Conservation (phyloP, 1,140 invertebrate genomes). For the Hetaerina americana region DNA sequence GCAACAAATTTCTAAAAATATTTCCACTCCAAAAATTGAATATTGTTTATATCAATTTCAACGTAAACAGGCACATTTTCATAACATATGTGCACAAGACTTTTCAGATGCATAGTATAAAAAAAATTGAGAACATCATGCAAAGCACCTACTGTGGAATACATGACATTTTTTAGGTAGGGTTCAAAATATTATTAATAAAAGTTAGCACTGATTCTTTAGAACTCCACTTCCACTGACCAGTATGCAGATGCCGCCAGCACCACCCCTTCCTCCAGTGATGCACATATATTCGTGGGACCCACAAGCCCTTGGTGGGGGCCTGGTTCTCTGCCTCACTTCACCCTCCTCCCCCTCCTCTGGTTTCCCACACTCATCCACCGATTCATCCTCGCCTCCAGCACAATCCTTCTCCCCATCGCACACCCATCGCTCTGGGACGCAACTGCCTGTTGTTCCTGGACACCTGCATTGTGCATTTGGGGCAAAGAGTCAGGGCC, state of each 20-base stretch:
- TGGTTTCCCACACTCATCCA: conserved; percentile 14
- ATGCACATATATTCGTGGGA: conserved; percentile 52
- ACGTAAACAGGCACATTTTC: too few relatives aligned
- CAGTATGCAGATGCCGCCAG: conserved; percentile 11
- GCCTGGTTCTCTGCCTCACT: conserved; percentile 9
- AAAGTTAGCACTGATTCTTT: too few relatives aligned
- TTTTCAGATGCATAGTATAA: too few relatives aligned
- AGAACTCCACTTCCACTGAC: neutral
- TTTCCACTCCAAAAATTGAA: too few relatives aligned
- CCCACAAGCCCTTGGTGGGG: conserved; percentile 45
- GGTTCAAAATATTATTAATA: too few relatives aligned
- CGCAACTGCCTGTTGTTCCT: conserved; percentile 54
- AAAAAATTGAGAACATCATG: too few relatives aligned
- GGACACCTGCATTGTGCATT: conserved; percentile 11
- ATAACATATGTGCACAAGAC: too few relatives aligned
- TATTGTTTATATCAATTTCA: too few relatives aligned
- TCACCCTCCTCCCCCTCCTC: conserved; percentile 28
- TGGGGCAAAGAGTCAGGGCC: too few relatives aligned
- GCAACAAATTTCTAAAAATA: too few relatives aligned
- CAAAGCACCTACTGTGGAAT: too few relatives aligned
- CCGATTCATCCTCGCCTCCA: conserved; percentile 28
- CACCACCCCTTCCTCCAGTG: conserved; percentile 28
- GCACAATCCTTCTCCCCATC: conserved; percentile 68
- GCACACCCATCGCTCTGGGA: conserved; percentile 64
- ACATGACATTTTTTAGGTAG: too few relatives aligned